Percentiles rank a stretch among this genome's conserved stretches.
These are phyloP conservation scores for Mythimna pallens DNA, from an alignment of 2,888 invertebrate genomes.

Conservation along the genomic window DNA sequence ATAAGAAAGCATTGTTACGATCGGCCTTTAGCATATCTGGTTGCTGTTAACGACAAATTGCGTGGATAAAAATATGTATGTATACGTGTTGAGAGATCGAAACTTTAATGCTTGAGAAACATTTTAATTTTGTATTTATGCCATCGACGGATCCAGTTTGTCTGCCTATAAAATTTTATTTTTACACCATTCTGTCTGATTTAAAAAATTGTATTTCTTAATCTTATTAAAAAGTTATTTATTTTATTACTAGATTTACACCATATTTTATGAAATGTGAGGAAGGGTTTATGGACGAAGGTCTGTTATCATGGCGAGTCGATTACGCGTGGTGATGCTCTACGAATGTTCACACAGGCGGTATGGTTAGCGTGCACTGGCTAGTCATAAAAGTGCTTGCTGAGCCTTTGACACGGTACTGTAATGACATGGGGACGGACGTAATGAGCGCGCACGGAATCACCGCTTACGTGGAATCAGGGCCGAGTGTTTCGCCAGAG, in stretches of 20 bases:
- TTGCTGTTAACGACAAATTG: constrained; percentile 83
- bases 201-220: constrained; percentile 70
- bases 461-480: constrained; percentile 69
- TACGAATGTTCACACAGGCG: constrained; percentile 58
- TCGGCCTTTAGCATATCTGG: constrained; percentile 80
- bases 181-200: constrained; percentile 70
- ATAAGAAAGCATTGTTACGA: constrained; percentile 87
- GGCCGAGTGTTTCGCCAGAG: constrained; percentile 71
- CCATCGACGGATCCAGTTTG: constrained; percentile 73
- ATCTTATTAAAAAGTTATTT: constrained; percentile 66
- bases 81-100: constrained; percentile 67
- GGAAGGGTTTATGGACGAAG: constrained; percentile 51
- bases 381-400: constrained; percentile 72
- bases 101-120: constrained; percentile 73
- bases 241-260: constrained; percentile 68
- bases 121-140: constrained; percentile 77
- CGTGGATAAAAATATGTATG: constrained; percentile 72
- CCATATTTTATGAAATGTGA: constrained; percentile 53
- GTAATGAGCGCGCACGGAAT: constrained; percentile 75
- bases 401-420: constrained; percentile 68
- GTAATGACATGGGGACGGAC: constrained; percentile 66
- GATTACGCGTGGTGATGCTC: constrained; percentile 65
- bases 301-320: constrained; percentile 68
- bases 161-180: constrained; percentile 76
- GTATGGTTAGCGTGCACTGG: constrained; percentile 58